These are phyloP conservation scores for Eublepharis macularius DNA, from an alignment of 2,113 vertebrate species.

Conservation along the genomic window DNA sequence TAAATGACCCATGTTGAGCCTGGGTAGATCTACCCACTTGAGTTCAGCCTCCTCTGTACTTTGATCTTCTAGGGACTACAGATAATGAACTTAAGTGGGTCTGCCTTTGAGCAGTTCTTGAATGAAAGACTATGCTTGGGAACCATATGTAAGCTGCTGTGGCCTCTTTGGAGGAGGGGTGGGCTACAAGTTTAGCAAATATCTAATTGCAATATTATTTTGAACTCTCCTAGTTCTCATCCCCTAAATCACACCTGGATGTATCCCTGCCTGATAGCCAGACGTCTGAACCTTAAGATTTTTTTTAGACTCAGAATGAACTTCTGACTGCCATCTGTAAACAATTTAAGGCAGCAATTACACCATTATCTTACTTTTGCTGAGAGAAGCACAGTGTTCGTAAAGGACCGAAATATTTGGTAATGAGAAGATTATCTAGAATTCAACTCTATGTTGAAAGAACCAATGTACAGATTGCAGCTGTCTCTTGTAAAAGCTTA, in stretches of 20 bases:
- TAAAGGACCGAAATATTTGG: slow-evolving; percentile 7
- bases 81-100: too few species aligned
- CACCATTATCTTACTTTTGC: slow-evolving; percentile 11
- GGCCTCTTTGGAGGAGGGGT: background rate
- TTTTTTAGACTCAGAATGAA: background rate
- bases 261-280: background rate
- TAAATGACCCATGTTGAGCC: too few species aligned
- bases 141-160: background rate
- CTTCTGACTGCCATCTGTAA: slow-evolving; percentile 24
- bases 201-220: background rate
- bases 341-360: slow-evolving; percentile 29
- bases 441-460: background rate
- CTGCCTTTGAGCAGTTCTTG: too few species aligned
- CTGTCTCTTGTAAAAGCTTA: background rate
- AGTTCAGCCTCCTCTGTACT: too few species aligned
- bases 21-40: too few species aligned
- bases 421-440: slow-evolving; percentile 4
- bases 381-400: background rate
- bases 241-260: background rate
- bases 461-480: background rate
- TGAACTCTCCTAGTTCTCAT: background rate
- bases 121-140: too few species aligned
- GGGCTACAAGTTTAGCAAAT: background rate
- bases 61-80: too few species aligned
- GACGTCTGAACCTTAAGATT: background rate